Conservation (phyloP, 2,797 vertebrate genomes). For the Vireo griseus region DNA sequence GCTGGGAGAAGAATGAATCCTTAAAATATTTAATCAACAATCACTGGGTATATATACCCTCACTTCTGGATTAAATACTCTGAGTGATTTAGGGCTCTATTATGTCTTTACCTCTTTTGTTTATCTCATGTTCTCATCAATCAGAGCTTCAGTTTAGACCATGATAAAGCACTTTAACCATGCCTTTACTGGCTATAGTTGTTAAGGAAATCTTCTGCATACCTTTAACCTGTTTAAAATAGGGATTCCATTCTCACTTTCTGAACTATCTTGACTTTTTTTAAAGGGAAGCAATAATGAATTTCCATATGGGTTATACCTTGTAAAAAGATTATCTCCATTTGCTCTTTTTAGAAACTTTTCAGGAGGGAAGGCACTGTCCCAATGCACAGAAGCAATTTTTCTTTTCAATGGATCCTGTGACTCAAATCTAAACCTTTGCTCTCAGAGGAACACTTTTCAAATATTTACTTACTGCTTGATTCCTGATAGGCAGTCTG, state of each 20-base stretch:
- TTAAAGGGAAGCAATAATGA: conserved; percentile 22
- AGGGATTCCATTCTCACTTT: conserved; percentile 13
- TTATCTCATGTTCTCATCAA: conserved; percentile 4
- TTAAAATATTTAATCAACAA: conserved; percentile 35
- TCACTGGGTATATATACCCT: neutral
- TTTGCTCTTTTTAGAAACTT: conserved; percentile 62
- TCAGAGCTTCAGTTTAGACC: neutral
- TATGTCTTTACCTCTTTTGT: conserved; percentile 1
- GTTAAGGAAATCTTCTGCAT: neutral
- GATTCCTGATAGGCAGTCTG: conserved; percentile 63
- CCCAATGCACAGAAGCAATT: conserved; percentile 73
- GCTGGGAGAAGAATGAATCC: neutral
- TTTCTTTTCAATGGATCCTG: conserved; percentile 72
- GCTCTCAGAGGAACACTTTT: conserved; percentile 69
- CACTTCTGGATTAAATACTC: conserved; percentile 1
- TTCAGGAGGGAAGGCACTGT: conserved; percentile 63
- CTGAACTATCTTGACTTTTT: conserved; percentile 6
- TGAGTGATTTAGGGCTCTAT: neutral
- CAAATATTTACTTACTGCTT: conserved; percentile 76
- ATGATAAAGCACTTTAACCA: neutral
- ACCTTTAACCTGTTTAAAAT: neutral
- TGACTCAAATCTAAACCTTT: conserved; percentile 64
- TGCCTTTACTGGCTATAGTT: neutral
- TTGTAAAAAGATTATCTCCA: conserved; percentile 75
- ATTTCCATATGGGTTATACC: conserved; percentile 63